Evolutionary conservation across 2,888 invertebrate genomes (phyloP).

Genomic region (Brachyptera risi): DNA sequence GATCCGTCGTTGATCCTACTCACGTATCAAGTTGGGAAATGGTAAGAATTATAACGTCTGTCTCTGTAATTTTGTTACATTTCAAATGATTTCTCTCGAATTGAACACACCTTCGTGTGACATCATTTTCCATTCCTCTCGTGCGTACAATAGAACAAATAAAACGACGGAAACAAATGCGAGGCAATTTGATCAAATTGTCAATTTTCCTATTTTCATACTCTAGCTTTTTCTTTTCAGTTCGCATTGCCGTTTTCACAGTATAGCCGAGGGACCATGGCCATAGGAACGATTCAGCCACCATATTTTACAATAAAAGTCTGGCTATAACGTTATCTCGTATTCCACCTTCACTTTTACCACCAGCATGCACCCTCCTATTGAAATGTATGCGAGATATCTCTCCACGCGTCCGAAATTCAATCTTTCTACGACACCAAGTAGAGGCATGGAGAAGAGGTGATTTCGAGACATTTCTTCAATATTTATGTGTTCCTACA

Average conservation of each 20-base stretch:
- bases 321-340: slow-evolving; percentile 23
- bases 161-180: too few relatives aligned
- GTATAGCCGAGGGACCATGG: neutral
- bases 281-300: slow-evolving; percentile 6
- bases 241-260: neutral
- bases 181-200: slow-evolving; percentile 27
- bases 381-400: slow-evolving; percentile 7
- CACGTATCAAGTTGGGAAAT: too few relatives aligned
- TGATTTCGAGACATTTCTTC: neutral
- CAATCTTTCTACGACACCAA: slow-evolving; percentile 4
- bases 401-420: slow-evolving; percentile 12
- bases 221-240: neutral
- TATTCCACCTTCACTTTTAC: slow-evolving; percentile 2
- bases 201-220: slow-evolving; percentile 23
- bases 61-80: too few relatives aligned
- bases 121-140: too few relatives aligned
- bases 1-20: too few relatives aligned
- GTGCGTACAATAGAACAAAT: too few relatives aligned
- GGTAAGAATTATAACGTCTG: too few relatives aligned
- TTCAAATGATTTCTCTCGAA: too few relatives aligned
- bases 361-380: neutral
- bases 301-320: slow-evolving; percentile 29
- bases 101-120: too few relatives aligned
- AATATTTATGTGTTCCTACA: slow-evolving; percentile 21
- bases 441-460: neutral